Evolutionary conservation across 2,888 invertebrate genomes (phyloP).

Genomic region (Neoscelio sp.): DNA sequence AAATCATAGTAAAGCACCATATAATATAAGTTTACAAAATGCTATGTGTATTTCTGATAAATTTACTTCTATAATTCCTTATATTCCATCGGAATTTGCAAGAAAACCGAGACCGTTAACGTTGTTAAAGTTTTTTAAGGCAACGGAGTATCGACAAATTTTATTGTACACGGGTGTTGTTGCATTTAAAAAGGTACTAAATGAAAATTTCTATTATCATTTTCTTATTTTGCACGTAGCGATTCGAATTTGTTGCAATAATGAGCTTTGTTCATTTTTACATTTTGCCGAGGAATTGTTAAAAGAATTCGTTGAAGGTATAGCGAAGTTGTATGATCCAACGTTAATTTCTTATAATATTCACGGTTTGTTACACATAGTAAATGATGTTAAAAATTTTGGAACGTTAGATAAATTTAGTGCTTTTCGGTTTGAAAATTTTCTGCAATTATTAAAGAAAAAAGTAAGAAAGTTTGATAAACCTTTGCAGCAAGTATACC

Average conservation of each 20-base stretch:
- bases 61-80: neutral
- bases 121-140: conserved; percentile 41
- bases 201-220: conserved; percentile 18
- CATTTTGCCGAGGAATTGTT: conserved; percentile 33
- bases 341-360: conserved; percentile 28
- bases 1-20: neutral
- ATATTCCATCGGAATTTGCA: conserved; percentile 33
- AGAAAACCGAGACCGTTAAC: conserved; percentile 21
- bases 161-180: conserved; percentile 50
- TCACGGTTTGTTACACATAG: conserved; percentile 17
- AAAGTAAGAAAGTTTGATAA: conserved; percentile 24
- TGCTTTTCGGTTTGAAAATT: conserved; percentile 31
- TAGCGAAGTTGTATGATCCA: conserved; percentile 20
- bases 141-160: conserved; percentile 27
- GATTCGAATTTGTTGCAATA: conserved; percentile 22
- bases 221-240: conserved; percentile 28
- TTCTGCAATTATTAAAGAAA: conserved; percentile 36
- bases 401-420: conserved; percentile 30
- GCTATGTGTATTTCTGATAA: neutral
- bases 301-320: conserved; percentile 39
- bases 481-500: conserved; percentile 35
- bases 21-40: neutral
- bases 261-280: conserved; percentile 4
- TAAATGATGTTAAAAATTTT: conserved; percentile 18
- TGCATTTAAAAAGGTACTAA: conserved; percentile 20